A percentile compares a stretch with the other conserved stretches of the same genome.
Conservation (phyloP, 2,888 invertebrate species). For the Ganaspis brasiliensis region DNA sequence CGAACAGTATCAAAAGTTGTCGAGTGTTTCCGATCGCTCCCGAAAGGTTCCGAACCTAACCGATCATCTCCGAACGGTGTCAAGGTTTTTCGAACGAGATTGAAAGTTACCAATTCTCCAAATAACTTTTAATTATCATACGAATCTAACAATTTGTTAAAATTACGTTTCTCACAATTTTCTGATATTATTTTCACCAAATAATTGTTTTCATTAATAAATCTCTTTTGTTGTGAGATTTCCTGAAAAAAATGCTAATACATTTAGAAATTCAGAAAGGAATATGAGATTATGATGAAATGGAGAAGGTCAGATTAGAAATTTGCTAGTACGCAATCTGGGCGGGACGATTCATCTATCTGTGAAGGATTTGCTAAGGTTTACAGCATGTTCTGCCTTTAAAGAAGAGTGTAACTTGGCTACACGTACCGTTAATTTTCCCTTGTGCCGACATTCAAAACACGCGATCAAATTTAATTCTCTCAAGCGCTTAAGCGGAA, state of each 20-base stretch:
- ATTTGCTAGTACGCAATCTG: conserved; percentile 38
- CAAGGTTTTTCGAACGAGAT: too few species aligned
- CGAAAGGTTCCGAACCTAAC: too few species aligned
- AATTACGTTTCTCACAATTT: too few species aligned
- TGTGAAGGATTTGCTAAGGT: conserved; percentile 23
- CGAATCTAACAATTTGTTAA: too few species aligned
- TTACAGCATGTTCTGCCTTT: conserved; percentile 17
- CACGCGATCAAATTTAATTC: conserved; percentile 35
- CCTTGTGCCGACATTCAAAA: conserved; percentile 8
- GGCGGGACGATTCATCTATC: conserved; percentile 35
- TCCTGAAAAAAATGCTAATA: neutral
- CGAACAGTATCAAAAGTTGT: too few species aligned
- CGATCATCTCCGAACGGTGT: too few species aligned
- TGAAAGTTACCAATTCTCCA: too few species aligned
- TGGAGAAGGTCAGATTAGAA: conserved; percentile 28
- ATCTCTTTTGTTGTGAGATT: too few species aligned
- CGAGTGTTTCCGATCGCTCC: too few species aligned
- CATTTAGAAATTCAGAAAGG: neutral
- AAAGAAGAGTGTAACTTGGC: neutral
- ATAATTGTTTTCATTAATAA: too few species aligned
- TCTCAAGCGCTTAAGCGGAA: neutral
- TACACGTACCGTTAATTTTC: conserved; percentile 29
- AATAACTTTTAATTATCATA: too few species aligned
- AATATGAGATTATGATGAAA: neutral
- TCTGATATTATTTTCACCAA: too few species aligned